Conservation (phyloP, 2,113 vertebrate genomes). For the Actenoides hombroni region DNA sequence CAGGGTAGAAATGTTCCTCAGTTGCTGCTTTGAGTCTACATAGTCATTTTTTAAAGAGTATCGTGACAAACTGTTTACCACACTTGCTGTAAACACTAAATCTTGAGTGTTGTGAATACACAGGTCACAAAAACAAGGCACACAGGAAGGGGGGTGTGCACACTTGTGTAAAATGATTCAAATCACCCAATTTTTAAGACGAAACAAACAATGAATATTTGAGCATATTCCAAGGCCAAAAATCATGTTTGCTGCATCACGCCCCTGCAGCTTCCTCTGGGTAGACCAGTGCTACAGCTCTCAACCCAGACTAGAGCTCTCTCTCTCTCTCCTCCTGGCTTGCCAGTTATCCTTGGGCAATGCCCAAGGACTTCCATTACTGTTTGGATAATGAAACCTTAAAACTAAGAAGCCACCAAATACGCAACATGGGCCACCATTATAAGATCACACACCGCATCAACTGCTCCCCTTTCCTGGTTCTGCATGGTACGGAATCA, state of each 20-base stretch:
- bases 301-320: background rate
- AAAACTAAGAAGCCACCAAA: background rate
- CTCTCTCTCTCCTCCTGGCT: background rate
- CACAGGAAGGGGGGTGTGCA: rapidly evolving
- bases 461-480: background rate
- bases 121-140: background rate
- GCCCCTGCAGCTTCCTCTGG: background rate
- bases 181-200: background rate
- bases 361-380: background rate
- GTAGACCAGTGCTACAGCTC: background rate
- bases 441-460: background rate
- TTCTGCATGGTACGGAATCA: background rate
- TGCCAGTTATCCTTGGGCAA: background rate
- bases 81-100: background rate
- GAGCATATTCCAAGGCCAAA: background rate
- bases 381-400: background rate
- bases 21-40: background rate
- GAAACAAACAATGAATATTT: background rate
- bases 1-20: background rate
- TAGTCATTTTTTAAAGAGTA: background rate
- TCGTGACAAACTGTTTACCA: background rate
- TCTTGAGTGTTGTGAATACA: background rate
- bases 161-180: background rate
- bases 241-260: background rate
- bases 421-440: background rate